These are phyloP conservation scores for Lontra canadensis DNA, from an alignment of 2,113 vertebrate genomes.

Conservation along the genomic window DNA sequence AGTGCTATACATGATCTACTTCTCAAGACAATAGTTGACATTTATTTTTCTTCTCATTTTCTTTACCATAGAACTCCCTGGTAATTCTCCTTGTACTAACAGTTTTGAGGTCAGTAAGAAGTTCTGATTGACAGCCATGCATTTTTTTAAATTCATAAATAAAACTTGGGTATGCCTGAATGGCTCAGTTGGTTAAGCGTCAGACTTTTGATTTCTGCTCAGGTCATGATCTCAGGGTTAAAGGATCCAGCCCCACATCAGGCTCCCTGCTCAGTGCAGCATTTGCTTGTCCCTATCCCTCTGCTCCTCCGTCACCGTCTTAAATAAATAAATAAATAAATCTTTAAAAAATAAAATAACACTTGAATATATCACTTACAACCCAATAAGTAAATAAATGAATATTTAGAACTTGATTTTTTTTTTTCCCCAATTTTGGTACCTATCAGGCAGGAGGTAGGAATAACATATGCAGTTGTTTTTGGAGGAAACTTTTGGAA, in stretches of 20 bases:
- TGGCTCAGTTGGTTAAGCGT: neutral
- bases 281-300: neutral
- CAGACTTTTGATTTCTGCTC: neutral
- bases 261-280: neutral
- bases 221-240: neutral
- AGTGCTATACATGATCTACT: fast-evolving
- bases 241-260: neutral
- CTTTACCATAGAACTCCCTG: neutral
- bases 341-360: neutral
- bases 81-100: neutral
- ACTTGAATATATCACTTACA: neutral
- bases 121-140: neutral
- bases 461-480: neutral
- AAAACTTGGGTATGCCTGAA: neutral
- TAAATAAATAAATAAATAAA: neutral
- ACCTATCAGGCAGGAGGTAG: neutral
- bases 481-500: neutral
- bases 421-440: neutral
- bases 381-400: neutral
- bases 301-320: neutral
- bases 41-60: neutral
- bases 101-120: neutral
- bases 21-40: neutral
- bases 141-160: neutral
- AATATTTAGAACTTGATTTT: neutral